These are phyloP conservation scores for Tinea trinotella DNA, from an alignment of 2,888 invertebrate genomes.

Conservation along the genomic window DNA sequence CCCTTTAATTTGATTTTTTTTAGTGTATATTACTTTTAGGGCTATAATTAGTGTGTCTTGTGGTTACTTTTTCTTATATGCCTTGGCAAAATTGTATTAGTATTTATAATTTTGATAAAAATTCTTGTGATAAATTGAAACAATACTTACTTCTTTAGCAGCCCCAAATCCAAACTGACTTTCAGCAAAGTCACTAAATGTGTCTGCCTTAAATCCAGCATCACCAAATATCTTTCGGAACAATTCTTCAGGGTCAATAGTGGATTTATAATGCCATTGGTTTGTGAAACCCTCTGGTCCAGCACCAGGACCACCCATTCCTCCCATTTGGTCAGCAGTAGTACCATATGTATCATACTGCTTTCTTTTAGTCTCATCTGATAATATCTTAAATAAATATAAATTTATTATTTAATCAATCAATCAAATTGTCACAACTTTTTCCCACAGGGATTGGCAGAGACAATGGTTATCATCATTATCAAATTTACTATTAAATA, in stretches of 20 bases:
- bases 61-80: no score
- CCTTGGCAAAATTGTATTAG: no score
- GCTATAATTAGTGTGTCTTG: no score
- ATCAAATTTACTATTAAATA: no score
- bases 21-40: no score
- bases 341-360: slow-evolving; percentile 96
- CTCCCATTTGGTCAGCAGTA: slow-evolving; percentile 88
- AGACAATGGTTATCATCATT: no score
- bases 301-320: slow-evolving; percentile 70
- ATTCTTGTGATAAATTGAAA: no score
- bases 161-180: slow-evolving; percentile 92
- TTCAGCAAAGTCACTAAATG: slow-evolving; percentile 89
- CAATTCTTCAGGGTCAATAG: slow-evolving; percentile 95
- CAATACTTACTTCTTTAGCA: slow-evolving; percentile 83
- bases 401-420: no score
- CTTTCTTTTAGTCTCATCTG: slow-evolving; percentile 91
- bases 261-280: slow-evolving; percentile 89
- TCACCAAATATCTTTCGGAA: slow-evolving; percentile 97
- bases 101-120: no score
- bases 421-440: no score
- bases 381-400: slow-evolving; percentile 76
- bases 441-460: no score
- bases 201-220: slow-evolving; percentile 77
- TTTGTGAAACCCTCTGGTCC: slow-evolving; percentile 78
- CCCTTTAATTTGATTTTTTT: no score